Conservation (phyloP, 1,140 invertebrate genomes). For the Mylabris phalerata region DNA sequence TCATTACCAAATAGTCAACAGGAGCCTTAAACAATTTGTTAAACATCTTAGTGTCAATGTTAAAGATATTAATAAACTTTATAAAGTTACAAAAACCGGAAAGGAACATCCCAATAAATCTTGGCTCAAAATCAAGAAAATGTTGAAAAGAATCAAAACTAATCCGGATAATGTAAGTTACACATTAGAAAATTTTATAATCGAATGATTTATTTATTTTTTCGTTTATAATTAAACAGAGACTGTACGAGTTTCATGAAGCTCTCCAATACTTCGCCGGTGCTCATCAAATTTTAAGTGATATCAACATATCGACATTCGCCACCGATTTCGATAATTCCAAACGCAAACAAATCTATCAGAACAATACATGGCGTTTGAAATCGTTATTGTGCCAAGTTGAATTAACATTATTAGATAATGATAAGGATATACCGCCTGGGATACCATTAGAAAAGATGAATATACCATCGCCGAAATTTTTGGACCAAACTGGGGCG, state of each 20-base stretch:
- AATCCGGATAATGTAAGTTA: too few species aligned
- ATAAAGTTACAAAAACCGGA: conserved; percentile 1
- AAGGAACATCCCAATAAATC: not conserved
- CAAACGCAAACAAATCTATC: not conserved
- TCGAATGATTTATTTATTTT: too few species aligned
- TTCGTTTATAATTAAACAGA: not conserved
- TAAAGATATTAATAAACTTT: conserved; percentile 1
- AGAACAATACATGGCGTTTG: not conserved
- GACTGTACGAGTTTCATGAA: not conserved
- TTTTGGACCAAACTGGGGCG: not conserved
- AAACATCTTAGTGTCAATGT: not conserved
- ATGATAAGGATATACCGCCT: not conserved
- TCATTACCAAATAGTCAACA: not conserved
- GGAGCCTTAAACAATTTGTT: too few species aligned
- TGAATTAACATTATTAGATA: not conserved
- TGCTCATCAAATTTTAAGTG: not conserved
- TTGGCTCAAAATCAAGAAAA: conserved; percentile 18
- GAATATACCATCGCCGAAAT: not conserved
- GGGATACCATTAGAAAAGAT: not conserved
- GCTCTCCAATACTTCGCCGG: conserved; percentile 3
- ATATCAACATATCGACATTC: not conserved
- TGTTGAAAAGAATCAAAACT: conserved; percentile 7
- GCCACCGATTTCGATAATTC: not conserved
- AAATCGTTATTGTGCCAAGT: conserved; percentile 5
- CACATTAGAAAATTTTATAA: too few species aligned